Evolutionary conservation across 2,888 invertebrate genomes (phyloP), one percentile per base, ranked within the genome.

Genomic region (Diaperis boleti): DNA sequence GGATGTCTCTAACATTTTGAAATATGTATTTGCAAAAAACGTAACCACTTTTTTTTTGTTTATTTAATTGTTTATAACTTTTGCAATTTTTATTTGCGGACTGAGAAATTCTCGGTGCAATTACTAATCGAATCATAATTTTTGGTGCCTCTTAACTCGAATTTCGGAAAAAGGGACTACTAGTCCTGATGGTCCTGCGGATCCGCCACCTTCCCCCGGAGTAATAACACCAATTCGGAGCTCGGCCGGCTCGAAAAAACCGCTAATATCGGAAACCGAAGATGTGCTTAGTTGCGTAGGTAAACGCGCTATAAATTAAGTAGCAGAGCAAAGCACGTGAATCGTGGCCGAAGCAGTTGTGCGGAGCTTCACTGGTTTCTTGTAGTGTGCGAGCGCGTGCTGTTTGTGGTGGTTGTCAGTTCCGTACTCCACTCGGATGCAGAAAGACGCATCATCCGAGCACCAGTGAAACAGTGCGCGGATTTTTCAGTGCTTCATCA

Each of bases 391-490:
- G 45, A 59, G 64, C 64, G 64, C 56, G 64, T 64, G 64, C 56
- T 63, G 56, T 50, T 57, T 37, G 44, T 47, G 26, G 47, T 61
- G n/a, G n/a, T n/a, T n/a, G 66, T 64, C 66, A 66, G 66, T 66
- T 45, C 55, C 35, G 63, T 60, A 63, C 56, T 57, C 47, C 66
- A 45, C 44, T 57, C 50, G 41, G 39, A 22, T 39, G 55, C 44
- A 63, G 63, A 60, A 66, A 50, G 63, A 60, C 65, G 65, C 56
- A 35, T 50, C n/a, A n/a, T n/a, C 50, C 7, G 13, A 29, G 17
- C 26, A n/a, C 37, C 42, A 15, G 31, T 55, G 29, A 29, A 55
- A 42, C 39, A 37, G 55, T 55, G 42, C 42, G 55, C 52, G 42
- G 33, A 22, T 10, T 35, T 13, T 35, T 17, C 35, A 50, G 10